Evolutionary conservation across 2,888 invertebrate genomes (phyloP).

Genomic region (Apamea epomidion): DNA sequence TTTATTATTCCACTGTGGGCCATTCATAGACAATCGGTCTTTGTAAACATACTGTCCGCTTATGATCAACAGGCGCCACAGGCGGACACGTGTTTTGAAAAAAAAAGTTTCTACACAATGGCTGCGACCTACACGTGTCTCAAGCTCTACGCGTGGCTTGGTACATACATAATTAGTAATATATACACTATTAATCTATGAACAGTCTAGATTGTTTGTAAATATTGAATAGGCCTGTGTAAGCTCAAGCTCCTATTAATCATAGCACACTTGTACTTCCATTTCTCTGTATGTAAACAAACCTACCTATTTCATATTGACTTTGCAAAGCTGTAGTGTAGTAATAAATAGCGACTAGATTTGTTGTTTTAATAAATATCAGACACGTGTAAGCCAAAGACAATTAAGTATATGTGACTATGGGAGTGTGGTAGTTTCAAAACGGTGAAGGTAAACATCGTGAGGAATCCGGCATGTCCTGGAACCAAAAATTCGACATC

Average conservation of each 20-base stretch:
- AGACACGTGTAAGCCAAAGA: slow-evolving; percentile 10
- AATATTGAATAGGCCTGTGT: slow-evolving; percentile 15
- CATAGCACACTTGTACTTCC: neutral
- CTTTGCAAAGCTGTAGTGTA: slow-evolving; percentile 7
- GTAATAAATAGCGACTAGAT: neutral
- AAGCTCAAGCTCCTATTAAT: slow-evolving; percentile 22
- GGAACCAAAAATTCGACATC: too few relatives aligned
- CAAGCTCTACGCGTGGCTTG: slow-evolving; percentile 26
- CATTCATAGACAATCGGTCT: slow-evolving; percentile 70
- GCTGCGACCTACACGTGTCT: slow-evolving; percentile 43
- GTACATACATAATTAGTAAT: slow-evolving; percentile 14
- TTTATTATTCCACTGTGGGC: slow-evolving; percentile 56
- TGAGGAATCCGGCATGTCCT: too few relatives aligned
- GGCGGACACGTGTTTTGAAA: slow-evolving; percentile 65
- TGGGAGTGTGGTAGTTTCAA: too few relatives aligned
- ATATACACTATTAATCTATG: slow-evolving; percentile 14
- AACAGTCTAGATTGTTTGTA: slow-evolving; percentile 43
- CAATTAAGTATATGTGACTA: neutral
- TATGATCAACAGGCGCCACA: slow-evolving; percentile 53
- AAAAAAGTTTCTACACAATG: slow-evolving; percentile 62
- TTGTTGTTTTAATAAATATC: neutral
- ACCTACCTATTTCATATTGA: neutral
- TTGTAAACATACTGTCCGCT: slow-evolving; percentile 69
- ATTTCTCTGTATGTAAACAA: slow-evolving; percentile 9
- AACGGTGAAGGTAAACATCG: too few relatives aligned